These are phyloP conservation scores for Cryptus viduatorius DNA, from an alignment of 2,888 invertebrate genomes.

Conservation along the genomic window DNA sequence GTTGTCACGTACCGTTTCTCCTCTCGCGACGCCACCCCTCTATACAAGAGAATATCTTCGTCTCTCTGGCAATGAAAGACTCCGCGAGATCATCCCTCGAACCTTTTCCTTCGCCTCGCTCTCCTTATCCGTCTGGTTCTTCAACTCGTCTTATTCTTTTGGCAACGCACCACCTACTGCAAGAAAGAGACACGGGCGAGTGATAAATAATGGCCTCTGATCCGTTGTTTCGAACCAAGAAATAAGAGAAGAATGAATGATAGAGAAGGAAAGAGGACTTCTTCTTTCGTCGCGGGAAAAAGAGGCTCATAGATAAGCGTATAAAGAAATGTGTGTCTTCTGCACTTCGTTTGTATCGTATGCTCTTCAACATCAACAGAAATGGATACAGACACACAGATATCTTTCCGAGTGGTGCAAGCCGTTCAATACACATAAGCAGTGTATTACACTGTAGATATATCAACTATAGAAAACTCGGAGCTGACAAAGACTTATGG, in stretches of 20 bases:
- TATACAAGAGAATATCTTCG: slow-evolving; percentile 48
- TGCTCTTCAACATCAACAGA: too few relatives aligned
- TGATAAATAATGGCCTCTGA: slow-evolving; percentile 74
- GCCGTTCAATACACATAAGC: neutral
- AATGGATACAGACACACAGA: too few relatives aligned
- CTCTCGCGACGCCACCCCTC: slow-evolving; percentile 29
- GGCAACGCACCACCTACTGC: slow-evolving; percentile 15
- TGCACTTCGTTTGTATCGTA: neutral
- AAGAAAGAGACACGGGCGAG: slow-evolving; percentile 38
- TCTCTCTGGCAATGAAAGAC: slow-evolving; percentile 3
- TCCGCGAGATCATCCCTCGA: slow-evolving; percentile 40
- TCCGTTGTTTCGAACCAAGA: slow-evolving; percentile 70
- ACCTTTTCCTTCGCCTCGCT: slow-evolving; percentile 50
- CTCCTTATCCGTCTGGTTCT: slow-evolving; percentile 34
- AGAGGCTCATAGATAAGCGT: slow-evolving; percentile 61
- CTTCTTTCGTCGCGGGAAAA: slow-evolving; percentile 46
- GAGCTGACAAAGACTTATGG: slow-evolving; percentile 75
- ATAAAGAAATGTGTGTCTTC: neutral
- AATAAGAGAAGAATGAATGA: slow-evolving; percentile 25
- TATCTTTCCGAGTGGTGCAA: too few relatives aligned
- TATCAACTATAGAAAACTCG: slow-evolving; percentile 21
- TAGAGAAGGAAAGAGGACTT: slow-evolving; percentile 13
- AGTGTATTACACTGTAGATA: slow-evolving; percentile 6
- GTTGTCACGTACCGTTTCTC: slow-evolving; percentile 76
- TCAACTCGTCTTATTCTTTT: slow-evolving; percentile 42